Conservation (phyloP, 1,140 invertebrate genomes). For the Choristoneura fumiferana region DNA sequence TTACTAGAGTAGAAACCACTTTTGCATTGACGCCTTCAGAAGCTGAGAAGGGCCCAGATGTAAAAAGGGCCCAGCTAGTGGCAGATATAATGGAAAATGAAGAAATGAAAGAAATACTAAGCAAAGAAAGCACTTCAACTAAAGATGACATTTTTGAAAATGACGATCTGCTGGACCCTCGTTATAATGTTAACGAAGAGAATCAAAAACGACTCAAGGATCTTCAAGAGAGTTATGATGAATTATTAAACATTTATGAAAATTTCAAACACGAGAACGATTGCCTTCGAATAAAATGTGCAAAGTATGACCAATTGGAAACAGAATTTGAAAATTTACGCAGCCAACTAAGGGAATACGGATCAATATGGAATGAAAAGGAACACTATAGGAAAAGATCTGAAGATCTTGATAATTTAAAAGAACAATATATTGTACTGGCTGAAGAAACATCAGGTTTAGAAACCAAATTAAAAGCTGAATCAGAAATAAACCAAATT, state of each 20-base stretch:
- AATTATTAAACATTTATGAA: constrained; percentile 60
- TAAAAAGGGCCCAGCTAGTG: constrained; percentile 61
- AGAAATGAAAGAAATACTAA: constrained; percentile 68
- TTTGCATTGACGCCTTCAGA: constrained; percentile 48
- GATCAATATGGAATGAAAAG: constrained; percentile 62
- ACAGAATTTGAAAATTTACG: constrained; percentile 50
- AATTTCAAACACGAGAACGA: constrained; percentile 61
- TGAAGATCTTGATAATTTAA: constrained; percentile 55
- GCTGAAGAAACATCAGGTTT: constrained; percentile 59
- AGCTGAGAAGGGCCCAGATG: constrained; percentile 39
- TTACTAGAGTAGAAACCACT: constrained; percentile 41
- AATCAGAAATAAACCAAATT: constrained; percentile 58
- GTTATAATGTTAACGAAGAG: constrained; percentile 51
- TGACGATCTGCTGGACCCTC: constrained; percentile 33
- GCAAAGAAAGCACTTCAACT: constrained; percentile 37
- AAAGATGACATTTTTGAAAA: constrained; percentile 35
- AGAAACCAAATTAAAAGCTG: constrained; percentile 60
- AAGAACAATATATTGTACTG: constrained; percentile 59
- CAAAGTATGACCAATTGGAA: constrained; percentile 58
- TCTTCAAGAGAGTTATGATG: constrained; percentile 62
- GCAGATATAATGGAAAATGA: constrained; percentile 66
- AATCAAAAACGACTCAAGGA: constrained; percentile 59
- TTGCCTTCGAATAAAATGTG: constrained; percentile 45
- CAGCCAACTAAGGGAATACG: constrained; percentile 55
- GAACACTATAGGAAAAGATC: constrained; percentile 61